Conservation (phyloP, 64 coral and sea anemone species). For the Acropora tenuis region DNA sequence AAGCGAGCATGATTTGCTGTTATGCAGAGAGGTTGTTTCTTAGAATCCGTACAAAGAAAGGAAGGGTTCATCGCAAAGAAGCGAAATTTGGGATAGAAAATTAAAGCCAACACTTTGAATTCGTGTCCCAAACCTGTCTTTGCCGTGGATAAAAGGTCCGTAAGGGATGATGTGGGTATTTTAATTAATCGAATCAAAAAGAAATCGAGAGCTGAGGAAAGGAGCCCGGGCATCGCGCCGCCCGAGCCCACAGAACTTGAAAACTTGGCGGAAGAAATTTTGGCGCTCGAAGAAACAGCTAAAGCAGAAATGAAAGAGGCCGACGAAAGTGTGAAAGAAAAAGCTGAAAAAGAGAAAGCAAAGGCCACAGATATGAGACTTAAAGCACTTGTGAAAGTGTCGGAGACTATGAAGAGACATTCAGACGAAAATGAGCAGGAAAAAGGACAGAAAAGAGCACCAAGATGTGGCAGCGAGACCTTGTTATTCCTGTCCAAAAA, state of each 20-base stretch:
- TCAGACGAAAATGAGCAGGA: constrained; percentile 8
- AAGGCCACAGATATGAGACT: constrained; percentile 47
- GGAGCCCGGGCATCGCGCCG: not conserved
- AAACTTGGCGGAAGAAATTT: constrained; percentile 44
- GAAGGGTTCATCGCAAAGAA: constrained; percentile 19
- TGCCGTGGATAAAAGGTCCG: constrained; percentile 32
- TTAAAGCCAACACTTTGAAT: constrained; percentile 25
- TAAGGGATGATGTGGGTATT: constrained; percentile 40
- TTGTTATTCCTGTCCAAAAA: constrained; percentile 55
- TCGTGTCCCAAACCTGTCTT: not conserved
- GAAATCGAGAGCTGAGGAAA: constrained; percentile 45
- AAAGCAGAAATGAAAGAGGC: constrained; percentile 24
- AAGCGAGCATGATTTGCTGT: constrained; percentile 5
- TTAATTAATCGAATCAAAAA: constrained; percentile 50
- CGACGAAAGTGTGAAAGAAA: constrained; percentile 27
- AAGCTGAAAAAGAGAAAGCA: constrained; percentile 18
- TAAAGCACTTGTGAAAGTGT: constrained; percentile 14
- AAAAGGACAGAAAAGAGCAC: constrained; percentile 35
- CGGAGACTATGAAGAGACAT: constrained; percentile 31
- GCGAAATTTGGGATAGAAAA: constrained; percentile 31
- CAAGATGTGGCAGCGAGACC: constrained; percentile 42
- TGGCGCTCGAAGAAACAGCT: constrained; percentile 45
- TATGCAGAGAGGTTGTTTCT: not conserved
- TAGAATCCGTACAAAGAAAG: constrained; percentile 40
- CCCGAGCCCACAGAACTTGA: not conserved